Evolutionary conservation across 2,888 invertebrate species (phyloP).

Genomic region (Lutraria lutraria): DNA sequence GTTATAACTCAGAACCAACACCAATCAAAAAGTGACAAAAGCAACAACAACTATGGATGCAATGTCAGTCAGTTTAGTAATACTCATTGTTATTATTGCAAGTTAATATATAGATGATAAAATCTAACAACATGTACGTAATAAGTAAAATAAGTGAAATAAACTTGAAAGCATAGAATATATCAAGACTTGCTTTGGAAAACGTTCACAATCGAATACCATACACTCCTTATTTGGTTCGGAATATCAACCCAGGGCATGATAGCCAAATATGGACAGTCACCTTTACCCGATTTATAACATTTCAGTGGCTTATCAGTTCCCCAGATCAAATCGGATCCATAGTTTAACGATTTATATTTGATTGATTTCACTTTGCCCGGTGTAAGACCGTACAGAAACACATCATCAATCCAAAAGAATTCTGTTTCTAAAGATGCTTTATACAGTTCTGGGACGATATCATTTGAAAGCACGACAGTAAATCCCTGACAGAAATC

Average conservation of each 20-base stretch:
- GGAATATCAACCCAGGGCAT: slow-evolving; percentile 22
- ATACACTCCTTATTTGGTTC: not conserved
- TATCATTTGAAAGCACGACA: slow-evolving; percentile 48
- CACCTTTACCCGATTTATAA: not conserved
- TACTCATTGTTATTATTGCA: too few species aligned
- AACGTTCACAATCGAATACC: slow-evolving; percentile 4
- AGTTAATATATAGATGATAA: too few species aligned
- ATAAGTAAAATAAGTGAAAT: too few species aligned
- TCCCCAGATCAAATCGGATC: not conserved
- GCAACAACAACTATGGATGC: too few species aligned
- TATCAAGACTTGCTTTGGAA: not conserved
- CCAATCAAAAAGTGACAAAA: too few species aligned
- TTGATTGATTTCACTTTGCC: slow-evolving; percentile 18
- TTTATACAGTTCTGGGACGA: slow-evolving; percentile 37
- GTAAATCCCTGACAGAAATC: slow-evolving; percentile 29
- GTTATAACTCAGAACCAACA: too few species aligned
- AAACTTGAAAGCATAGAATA: not conserved
- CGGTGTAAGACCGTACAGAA: slow-evolving; percentile 41
- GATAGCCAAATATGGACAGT: not conserved
- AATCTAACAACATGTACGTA: too few species aligned
- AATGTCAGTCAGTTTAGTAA: too few species aligned
- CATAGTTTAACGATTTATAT: slow-evolving; percentile 8
- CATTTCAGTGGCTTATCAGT: not conserved
- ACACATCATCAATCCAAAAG: slow-evolving; percentile 53
- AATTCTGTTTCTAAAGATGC: slow-evolving; percentile 26